These are phyloP conservation scores for Albula glossodonta DNA, from an alignment of 2,113 vertebrate genomes.

Conservation along the genomic window DNA sequence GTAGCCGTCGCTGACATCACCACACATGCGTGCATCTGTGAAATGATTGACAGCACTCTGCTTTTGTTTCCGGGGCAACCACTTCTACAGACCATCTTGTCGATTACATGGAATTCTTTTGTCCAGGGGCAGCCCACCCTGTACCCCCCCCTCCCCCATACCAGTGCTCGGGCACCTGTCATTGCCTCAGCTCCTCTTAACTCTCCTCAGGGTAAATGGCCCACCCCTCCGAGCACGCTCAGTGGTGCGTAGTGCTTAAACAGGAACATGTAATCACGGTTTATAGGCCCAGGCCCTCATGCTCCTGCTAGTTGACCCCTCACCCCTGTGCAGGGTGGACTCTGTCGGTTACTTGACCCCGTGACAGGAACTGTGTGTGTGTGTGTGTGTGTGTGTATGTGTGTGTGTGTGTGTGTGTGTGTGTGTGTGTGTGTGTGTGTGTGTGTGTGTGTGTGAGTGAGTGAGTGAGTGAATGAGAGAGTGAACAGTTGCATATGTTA, in stretches of 20 bases:
- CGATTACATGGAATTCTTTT: neutral
- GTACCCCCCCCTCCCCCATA: slow-evolving; percentile 36
- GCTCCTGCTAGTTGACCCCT: slow-evolving; percentile 64
- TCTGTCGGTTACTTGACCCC: slow-evolving; percentile 67
- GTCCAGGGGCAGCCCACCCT: slow-evolving; percentile 45
- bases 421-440: slow-evolving; percentile 6
- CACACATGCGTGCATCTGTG: neutral
- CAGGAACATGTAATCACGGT: slow-evolving; percentile 47
- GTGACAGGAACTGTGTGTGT: slow-evolving; percentile 48
- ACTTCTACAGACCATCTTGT: neutral
- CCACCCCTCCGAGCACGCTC: neutral
- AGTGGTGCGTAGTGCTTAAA: slow-evolving; percentile 47
- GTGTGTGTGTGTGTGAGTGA: slow-evolving; percentile 33
- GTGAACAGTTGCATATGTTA: neutral
- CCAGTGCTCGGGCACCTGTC: slow-evolving; percentile 29
- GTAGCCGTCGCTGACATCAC: neutral
- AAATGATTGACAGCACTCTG: neutral
- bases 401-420: slow-evolving; percentile 20
- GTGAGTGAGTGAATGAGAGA: slow-evolving; percentile 28
- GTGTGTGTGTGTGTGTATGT: slow-evolving; percentile 34
- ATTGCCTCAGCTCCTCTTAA: neutral
- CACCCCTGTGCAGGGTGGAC: slow-evolving; percentile 62
- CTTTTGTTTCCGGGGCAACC: neutral
- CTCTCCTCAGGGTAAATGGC: neutral
- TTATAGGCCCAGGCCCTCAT: neutral